Evolutionary conservation across 2,113 vertebrate species (phyloP).

Genomic region (Osmerus mordax): DNA sequence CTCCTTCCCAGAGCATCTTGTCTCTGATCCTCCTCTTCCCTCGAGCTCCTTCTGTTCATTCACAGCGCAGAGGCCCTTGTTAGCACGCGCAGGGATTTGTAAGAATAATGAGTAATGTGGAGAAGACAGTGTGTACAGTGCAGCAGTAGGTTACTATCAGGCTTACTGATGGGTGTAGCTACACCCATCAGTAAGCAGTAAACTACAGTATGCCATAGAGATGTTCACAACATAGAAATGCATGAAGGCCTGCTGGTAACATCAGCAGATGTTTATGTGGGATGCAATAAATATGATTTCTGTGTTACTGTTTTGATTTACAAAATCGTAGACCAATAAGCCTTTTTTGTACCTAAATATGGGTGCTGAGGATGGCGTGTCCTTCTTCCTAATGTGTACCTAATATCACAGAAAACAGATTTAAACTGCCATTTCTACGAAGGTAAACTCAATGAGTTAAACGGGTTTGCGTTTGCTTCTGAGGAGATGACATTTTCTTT

Average conservation of each 20-base stretch:
- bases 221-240: too few species aligned
- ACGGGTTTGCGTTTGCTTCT: conserved; percentile 32
- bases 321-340: too few species aligned
- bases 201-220: too few species aligned
- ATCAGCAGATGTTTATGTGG: too few species aligned
- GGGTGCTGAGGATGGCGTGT: conserved; percentile 1
- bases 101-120: conserved; percentile 62
- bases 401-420: conserved; percentile 34
- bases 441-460: conserved; percentile 35
- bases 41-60: conserved; percentile 64
- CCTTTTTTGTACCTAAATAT: conserved; percentile 7
- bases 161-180: conserved; percentile 20
- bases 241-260: too few species aligned
- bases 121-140: conserved; percentile 34
- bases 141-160: conserved; percentile 28
- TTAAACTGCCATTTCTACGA: conserved; percentile 39
- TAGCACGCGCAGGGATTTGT: conserved; percentile 66
- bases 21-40: conserved; percentile 28
- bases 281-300: too few species aligned
- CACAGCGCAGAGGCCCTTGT: conserved; percentile 61
- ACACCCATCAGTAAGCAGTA: too few species aligned
- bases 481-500: conserved; percentile 41
- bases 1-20: background rate
- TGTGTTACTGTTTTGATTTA: too few species aligned
- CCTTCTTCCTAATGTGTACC: background rate